Percentiles rank a stretch among this genome's conserved stretches.
Conservation (phyloP, 2,888 invertebrate species). For the Schizaphis graminum region DNA sequence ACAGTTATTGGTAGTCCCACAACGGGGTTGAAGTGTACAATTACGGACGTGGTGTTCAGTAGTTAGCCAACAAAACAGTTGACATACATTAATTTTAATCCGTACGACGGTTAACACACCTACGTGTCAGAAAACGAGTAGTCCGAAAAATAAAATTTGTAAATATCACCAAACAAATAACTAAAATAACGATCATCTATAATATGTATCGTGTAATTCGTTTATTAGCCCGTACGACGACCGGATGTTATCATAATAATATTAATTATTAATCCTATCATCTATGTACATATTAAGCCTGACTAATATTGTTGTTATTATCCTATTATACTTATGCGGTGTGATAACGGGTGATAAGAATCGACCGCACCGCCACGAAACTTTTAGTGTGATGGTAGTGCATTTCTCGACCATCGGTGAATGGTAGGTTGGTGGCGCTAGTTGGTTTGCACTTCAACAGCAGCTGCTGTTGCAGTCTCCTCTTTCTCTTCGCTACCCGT, state of each 20-base stretch:
- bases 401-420: neutral
- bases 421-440: neutral
- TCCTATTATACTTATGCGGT: too few species aligned
- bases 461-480: neutral
- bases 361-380: neutral
- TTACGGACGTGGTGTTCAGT: neutral
- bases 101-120: neutral
- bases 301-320: constrained; percentile 9
- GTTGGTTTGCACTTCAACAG: neutral
- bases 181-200: constrained; percentile 13
- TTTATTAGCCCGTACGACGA: neutral
- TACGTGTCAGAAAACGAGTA: neutral
- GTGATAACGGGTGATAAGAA: constrained; percentile 16
- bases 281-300: neutral
- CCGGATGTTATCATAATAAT: neutral
- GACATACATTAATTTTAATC: neutral
- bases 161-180: neutral
- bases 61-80: neutral
- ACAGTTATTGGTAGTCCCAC: neutral
- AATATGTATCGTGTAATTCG: neutral
- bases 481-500: neutral
- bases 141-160: neutral
- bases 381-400: neutral
- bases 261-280: neutral
- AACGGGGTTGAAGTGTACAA: neutral